Evolutionary conservation across 2,113 vertebrate species (phyloP).

Genomic region (Lynx canadensis): DNA sequence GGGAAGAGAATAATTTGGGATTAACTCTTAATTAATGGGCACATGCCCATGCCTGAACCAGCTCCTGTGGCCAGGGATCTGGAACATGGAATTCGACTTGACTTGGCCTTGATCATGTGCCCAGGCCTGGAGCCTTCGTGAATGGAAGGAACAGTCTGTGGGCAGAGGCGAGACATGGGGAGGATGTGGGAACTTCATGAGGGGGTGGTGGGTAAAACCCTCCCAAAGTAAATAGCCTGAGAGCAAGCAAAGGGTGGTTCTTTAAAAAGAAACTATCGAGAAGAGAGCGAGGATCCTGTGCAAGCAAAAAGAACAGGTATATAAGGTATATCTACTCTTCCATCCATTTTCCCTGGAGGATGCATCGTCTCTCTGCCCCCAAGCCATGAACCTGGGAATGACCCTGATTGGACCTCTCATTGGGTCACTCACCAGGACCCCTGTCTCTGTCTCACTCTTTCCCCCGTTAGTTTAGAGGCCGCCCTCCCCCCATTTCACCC

Average conservation of each 20-base stretch:
- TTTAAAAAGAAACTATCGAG: neutral
- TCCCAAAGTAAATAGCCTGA: neutral
- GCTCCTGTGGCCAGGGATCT: neutral
- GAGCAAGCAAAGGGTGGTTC: neutral
- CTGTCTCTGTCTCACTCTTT: neutral
- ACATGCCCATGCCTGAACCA: neutral
- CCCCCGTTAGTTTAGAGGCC: neutral
- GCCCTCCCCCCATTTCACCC: neutral
- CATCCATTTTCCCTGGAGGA: neutral
- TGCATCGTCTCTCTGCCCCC: neutral
- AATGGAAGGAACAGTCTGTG: neutral
- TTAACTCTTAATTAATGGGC: neutral
- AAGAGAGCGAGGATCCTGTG: neutral
- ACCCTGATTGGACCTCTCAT: neutral
- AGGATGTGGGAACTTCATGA: too few relatives aligned
- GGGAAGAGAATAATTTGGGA: conserved; percentile 25
- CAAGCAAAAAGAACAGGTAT: neutral
- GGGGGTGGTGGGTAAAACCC: neutral
- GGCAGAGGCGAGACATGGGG: neutral
- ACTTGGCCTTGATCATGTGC: neutral
- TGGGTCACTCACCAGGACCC: neutral
- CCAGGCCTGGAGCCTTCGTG: neutral
- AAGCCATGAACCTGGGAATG: neutral
- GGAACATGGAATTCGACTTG: neutral
- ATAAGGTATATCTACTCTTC: neutral